Evolutionary conservation across 2,797 vertebrate species (phyloP).

Genomic region (Distichodus sexfasciatus): DNA sequence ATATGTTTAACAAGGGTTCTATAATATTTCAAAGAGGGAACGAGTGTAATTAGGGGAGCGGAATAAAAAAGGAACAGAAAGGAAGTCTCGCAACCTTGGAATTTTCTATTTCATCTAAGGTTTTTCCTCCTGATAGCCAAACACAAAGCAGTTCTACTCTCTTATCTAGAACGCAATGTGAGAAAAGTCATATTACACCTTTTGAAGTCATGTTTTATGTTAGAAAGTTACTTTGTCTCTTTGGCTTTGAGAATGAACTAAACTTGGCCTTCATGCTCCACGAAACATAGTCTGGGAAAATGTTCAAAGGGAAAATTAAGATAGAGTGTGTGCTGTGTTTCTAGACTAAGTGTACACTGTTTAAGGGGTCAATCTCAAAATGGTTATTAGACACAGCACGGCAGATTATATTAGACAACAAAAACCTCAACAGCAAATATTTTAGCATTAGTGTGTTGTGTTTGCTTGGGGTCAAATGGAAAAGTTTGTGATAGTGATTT

Average conservation of each 20-base stretch:
- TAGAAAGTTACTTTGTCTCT: constrained; percentile 20
- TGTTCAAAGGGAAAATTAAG: neutral
- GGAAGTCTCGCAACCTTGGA: neutral
- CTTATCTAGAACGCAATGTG: constrained; percentile 19
- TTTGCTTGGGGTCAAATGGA: neutral
- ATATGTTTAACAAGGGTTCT: no score
- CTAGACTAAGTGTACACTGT: neutral
- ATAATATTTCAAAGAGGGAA: neutral
- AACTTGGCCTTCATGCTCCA: neutral
- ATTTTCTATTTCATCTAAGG: neutral
- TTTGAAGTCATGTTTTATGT: constrained; percentile 22
- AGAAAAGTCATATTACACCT: constrained; percentile 5
- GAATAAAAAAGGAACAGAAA: neutral
- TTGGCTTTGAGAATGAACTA: neutral
- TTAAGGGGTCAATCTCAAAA: neutral
- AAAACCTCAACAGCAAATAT: neutral
- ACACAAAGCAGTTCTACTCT: neutral
- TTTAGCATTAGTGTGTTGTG: neutral
- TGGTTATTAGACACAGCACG: constrained; percentile 1
- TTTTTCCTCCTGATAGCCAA: constrained; percentile 5
- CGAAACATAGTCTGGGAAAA: constrained; percentile 2
- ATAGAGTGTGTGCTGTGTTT: neutral
- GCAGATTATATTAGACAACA: neutral
- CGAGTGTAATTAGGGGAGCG: neutral
- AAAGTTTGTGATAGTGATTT: neutral